Evolutionary conservation across 1,140 invertebrate genomes (phyloP), one percentile per base, ranked within the genome.

Genomic region (Caerostris darwini): DNA sequence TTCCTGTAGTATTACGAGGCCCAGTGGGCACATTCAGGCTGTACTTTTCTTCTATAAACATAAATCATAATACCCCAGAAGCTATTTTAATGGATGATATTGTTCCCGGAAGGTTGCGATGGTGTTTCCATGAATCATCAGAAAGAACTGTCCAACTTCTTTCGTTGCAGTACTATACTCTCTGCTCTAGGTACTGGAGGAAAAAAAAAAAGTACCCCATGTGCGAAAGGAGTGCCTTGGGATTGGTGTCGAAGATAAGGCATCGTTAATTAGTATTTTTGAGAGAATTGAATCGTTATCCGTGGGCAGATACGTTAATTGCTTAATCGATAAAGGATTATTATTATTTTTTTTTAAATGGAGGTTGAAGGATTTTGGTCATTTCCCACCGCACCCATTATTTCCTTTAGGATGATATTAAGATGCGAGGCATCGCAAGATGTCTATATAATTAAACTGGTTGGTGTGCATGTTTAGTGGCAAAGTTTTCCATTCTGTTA

Each of bases 41-140:
- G 50, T 54, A 90, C 71, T 90, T 82, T 67, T 69, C 81, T 92
- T 92, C 58, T 56, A 71, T 85, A 85, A 83, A 82, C 90, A 92
- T 92, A 92, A 92, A 92, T 92, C 90, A 92, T 92, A 92, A 92
- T 67, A 57, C 67, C 71, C 56, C 59, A 17, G 56, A 71, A 90
- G 71, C 53, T n/a, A 81, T 81, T 83, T 92, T 82, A 92, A 92
- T 92, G 90, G 90, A 92, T 92, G 90, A 77, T 92, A 92, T 92
- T 92, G 90, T 92, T 92, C 90, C 90, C 90, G n/a, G 53, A 81
- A 87, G 69, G 89, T n/a, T n/a, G 57, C 10, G n/a, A 64, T 56
- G 56, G 7, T n/a, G 69, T 59, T 17, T 71, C 34, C 58, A 85
- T 92, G 90, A 83, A 92, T 92, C 90, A 92, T 61, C 34, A 8